These are phyloP conservation scores for Campylomormyrus tamandua DNA, from an alignment of 2,113 vertebrate species.

Conservation along the genomic window DNA sequence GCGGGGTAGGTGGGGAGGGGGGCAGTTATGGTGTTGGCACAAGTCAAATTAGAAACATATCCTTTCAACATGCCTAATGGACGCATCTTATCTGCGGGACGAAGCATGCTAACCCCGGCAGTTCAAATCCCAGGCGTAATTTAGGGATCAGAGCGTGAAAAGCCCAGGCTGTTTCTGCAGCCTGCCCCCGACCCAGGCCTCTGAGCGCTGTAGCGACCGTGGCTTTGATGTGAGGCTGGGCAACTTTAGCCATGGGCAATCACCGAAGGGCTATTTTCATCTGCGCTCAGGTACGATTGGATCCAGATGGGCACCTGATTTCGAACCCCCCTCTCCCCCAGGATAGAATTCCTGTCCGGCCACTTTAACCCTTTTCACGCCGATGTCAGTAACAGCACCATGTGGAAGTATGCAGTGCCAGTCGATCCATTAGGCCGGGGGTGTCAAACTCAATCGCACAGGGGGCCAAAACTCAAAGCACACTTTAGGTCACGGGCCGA, in stretches of 20 bases:
- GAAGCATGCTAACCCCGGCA: slow-evolving; percentile 29
- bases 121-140: slow-evolving; percentile 41
- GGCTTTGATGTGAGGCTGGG: slow-evolving; percentile 41
- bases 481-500: too few relatives aligned
- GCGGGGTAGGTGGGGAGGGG: neutral
- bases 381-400: neutral
- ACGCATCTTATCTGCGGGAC: slow-evolving; percentile 53
- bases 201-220: neutral
- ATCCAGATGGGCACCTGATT: slow-evolving; percentile 55
- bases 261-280: slow-evolving; percentile 48
- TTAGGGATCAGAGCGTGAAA: slow-evolving; percentile 17
- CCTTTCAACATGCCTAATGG: slow-evolving; percentile 59
- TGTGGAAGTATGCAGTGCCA: neutral
- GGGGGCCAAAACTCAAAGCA: too few relatives aligned
- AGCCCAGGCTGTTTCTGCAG: slow-evolving; percentile 10
- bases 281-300: slow-evolving; percentile 49
- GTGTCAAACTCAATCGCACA: too few relatives aligned
- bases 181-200: neutral
- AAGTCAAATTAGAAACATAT: slow-evolving; percentile 63
- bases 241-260: slow-evolving; percentile 29
- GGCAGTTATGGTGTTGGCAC: slow-evolving; percentile 48
- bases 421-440: neutral
- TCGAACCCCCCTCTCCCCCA: neutral
- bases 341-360: slow-evolving; percentile 25
- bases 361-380: slow-evolving; percentile 31